phyloP scores from a whole-genome alignment of 35 echinoderm and acorn worm species.

The Apostichopus californicus region DNA sequence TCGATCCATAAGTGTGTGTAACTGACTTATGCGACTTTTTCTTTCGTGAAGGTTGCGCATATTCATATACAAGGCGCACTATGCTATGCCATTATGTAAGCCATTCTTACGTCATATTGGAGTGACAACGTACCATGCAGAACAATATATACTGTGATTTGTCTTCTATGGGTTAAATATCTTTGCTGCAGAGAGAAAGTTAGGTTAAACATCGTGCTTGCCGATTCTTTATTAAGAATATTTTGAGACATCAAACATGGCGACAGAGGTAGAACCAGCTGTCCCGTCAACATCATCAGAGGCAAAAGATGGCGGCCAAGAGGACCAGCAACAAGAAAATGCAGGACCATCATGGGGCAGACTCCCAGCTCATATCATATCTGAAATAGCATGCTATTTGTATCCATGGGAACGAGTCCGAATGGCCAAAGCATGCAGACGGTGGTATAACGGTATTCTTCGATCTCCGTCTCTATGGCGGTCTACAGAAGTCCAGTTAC shows the following conservation, averaged over 20 bases:
- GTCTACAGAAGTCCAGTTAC: constrained; percentile 64
- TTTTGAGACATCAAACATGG: neutral
- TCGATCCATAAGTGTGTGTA: no score
- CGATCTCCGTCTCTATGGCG: constrained; percentile 77
- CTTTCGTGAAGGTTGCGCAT: no score
- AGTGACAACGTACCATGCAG: no score
- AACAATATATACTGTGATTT: no score
- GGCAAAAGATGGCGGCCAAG: neutral
- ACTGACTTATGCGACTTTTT: no score
- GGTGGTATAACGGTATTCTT: constrained; percentile 75
- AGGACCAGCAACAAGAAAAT: neutral
- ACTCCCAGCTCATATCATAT: neutral
- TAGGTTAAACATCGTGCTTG: no score
- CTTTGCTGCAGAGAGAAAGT: no score
- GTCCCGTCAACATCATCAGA: constrained; percentile 27
- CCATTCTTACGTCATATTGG: no score
- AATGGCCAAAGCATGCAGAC: constrained; percentile 61
- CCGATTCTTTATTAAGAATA: neutral
- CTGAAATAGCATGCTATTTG: constrained; percentile 44
- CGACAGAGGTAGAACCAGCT: neutral
- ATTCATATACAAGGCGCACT: no score
- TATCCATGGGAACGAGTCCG: constrained; percentile 49
- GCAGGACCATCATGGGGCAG: neutral
- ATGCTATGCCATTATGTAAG: no score
- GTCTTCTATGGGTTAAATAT: no score